These are phyloP conservation scores for Melanotaenia nigrans DNA, from an alignment of 2,797 vertebrate species.

Conservation along the genomic window DNA sequence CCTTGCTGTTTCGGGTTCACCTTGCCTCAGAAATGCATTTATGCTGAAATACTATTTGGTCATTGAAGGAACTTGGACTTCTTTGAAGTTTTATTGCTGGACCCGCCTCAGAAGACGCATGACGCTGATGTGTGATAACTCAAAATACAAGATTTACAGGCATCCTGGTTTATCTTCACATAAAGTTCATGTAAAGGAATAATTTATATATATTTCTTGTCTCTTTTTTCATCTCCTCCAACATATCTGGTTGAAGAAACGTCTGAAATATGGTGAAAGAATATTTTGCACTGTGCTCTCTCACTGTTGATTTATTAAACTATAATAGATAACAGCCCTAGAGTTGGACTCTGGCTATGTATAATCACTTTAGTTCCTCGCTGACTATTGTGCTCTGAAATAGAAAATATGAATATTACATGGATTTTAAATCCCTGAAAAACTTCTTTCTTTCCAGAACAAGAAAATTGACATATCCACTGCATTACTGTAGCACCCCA, in stretches of 20 bases:
- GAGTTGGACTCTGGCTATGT: constrained; percentile 73
- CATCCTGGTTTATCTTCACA: constrained; percentile 13
- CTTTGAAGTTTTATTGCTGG: constrained; percentile 61
- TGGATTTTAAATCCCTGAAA: constrained; percentile 77
- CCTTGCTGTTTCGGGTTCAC: constrained; percentile 66
- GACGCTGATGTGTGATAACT: constrained; percentile 24
- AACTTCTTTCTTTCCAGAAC: constrained; percentile 60
- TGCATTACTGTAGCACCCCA: constrained; percentile 66
- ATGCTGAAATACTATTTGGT: constrained; percentile 60
- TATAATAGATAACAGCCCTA: constrained; percentile 68
- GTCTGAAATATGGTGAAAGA: constrained; percentile 39
- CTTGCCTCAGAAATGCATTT: constrained; percentile 63
- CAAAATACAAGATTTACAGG: constrained; percentile 24
- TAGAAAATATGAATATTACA: constrained; percentile 81
- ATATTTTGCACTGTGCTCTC: constrained; percentile 57
- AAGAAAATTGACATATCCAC: constrained; percentile 75
- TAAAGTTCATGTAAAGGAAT: constrained; percentile 44
- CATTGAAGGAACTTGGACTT: constrained; percentile 52
- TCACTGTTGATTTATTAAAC: constrained; percentile 74
- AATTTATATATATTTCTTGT: constrained; percentile 50
- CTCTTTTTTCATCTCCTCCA: constrained; percentile 58
- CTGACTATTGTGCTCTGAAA: constrained; percentile 76
- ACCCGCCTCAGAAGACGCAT: constrained; percentile 18
- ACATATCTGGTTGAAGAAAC: constrained; percentile 50
- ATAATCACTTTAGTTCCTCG: constrained; percentile 79